Conservation (phyloP, 2,797 vertebrate genomes). For the Mormyrus hasselquistii region DNA sequence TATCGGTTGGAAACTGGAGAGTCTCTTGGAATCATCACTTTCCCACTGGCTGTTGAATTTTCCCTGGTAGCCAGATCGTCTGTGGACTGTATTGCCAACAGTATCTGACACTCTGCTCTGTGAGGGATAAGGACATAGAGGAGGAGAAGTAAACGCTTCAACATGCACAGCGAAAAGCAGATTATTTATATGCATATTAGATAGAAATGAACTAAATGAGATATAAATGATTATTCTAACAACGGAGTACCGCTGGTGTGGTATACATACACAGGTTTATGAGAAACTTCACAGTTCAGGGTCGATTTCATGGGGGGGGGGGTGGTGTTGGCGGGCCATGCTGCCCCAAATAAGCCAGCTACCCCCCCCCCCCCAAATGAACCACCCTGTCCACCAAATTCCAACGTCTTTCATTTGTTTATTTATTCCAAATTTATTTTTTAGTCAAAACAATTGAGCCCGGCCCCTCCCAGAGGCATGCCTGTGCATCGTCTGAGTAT, state of each 20-base stretch:
- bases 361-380: neutral
- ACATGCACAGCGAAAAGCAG: neutral
- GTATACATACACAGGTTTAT: neutral
- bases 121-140: neutral
- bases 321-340: neutral
- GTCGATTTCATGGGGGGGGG: neutral
- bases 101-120: slow-evolving; percentile 36
- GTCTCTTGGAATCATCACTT: slow-evolving; percentile 57
- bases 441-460: neutral
- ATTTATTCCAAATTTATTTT: neutral
- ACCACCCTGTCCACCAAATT: neutral
- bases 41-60: slow-evolving; percentile 51
- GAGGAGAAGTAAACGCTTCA: neutral
- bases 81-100: slow-evolving; percentile 46
- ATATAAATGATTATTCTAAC: neutral
- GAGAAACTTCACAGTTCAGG: neutral
- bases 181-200: neutral
- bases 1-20: neutral
- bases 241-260: neutral
- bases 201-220: neutral
- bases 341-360: neutral
- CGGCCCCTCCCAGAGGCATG: neutral
- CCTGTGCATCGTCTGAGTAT: neutral
- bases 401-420: neutral
- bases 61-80: slow-evolving; percentile 38